These are phyloP conservation scores for Dendrolimus punctatus DNA, from an alignment of 1,140 invertebrate genomes.

Conservation along the genomic window DNA sequence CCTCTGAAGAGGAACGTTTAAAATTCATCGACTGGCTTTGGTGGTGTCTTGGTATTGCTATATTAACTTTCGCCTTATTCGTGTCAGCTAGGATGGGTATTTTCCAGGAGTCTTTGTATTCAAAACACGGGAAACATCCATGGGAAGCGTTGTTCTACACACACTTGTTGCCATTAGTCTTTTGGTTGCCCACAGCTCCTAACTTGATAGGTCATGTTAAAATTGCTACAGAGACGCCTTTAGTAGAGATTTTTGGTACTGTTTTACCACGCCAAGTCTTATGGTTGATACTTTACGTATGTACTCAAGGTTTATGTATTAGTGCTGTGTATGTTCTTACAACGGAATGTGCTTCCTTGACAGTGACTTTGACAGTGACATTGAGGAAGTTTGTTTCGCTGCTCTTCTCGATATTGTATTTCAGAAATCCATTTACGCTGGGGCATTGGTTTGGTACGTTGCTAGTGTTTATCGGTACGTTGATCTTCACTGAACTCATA, in stretches of 20 bases:
- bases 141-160: slow-evolving; percentile 96
- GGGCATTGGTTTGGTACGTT: slow-evolving; percentile 94
- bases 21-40: slow-evolving; percentile 80
- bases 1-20: slow-evolving; percentile 63
- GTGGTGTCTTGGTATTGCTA: slow-evolving; percentile 87
- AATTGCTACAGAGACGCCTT: slow-evolving; percentile 74
- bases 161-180: slow-evolving; percentile 91
- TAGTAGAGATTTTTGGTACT: slow-evolving; percentile 65
- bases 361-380: slow-evolving; percentile 96
- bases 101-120: slow-evolving; percentile 94
- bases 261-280: slow-evolving; percentile 82
- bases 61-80: slow-evolving; percentile 92
- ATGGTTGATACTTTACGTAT: slow-evolving; percentile 88
- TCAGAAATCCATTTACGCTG: slow-evolving; percentile 93
- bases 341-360: slow-evolving; percentile 93
- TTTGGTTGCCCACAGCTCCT: slow-evolving; percentile 81
- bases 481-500: slow-evolving; percentile 91
- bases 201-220: slow-evolving; percentile 85
- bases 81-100: slow-evolving; percentile 97
- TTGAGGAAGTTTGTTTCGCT: slow-evolving; percentile 96
- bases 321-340: slow-evolving; percentile 95
- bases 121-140: slow-evolving; percentile 93
- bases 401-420: slow-evolving; percentile 96
- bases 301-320: slow-evolving; percentile 97
- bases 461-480: slow-evolving; percentile 93